Percentiles rank a stretch among this genome's conserved stretches.
These are phyloP conservation scores for Heliconius melpomene DNA, from an alignment of 1,140 invertebrate genomes.

Conservation along the genomic window DNA sequence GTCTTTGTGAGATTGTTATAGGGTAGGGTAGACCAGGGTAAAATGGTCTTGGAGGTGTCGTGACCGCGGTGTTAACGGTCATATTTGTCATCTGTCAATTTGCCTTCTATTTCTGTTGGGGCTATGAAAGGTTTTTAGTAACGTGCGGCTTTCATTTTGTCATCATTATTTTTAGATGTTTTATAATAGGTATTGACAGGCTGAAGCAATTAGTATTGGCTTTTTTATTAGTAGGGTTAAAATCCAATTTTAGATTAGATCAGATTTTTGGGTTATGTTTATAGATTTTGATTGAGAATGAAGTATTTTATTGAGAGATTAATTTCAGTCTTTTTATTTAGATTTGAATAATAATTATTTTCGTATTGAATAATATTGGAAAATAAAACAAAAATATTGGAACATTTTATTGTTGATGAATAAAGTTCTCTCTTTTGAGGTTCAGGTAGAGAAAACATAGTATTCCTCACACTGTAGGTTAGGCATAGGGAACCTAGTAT, in stretches of 20 bases:
- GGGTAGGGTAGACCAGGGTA: constrained; percentile 44
- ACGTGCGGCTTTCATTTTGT: constrained; percentile 63
- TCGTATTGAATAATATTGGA: too few species aligned
- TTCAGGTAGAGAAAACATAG: background rate
- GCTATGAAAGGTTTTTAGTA: constrained; percentile 75
- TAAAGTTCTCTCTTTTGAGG: too few species aligned
- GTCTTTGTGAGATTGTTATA: constrained; percentile 28
- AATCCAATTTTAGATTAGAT: constrained; percentile 33
- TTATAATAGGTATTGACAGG: constrained; percentile 73
- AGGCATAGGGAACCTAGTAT: too few species aligned
- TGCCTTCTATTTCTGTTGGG: constrained; percentile 75
- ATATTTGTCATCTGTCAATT: constrained; percentile 81
- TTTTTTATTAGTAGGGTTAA: constrained; percentile 49
- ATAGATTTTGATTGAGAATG: background rate
- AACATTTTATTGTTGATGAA: too few species aligned
- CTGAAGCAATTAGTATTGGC: constrained; percentile 55
- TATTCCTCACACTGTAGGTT: too few species aligned
- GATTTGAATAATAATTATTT: too few species aligned
- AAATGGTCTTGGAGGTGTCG: constrained; percentile 49
- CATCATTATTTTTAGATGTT: constrained; percentile 75
- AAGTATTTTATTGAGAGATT: too few species aligned
- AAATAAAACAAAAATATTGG: too few species aligned
- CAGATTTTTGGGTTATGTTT: background rate
- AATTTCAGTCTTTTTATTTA: too few species aligned
- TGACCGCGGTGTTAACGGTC: constrained; percentile 72